phyloP scores from a whole-genome alignment of 2,888 invertebrate genomes.

The Molanna angustata region DNA sequence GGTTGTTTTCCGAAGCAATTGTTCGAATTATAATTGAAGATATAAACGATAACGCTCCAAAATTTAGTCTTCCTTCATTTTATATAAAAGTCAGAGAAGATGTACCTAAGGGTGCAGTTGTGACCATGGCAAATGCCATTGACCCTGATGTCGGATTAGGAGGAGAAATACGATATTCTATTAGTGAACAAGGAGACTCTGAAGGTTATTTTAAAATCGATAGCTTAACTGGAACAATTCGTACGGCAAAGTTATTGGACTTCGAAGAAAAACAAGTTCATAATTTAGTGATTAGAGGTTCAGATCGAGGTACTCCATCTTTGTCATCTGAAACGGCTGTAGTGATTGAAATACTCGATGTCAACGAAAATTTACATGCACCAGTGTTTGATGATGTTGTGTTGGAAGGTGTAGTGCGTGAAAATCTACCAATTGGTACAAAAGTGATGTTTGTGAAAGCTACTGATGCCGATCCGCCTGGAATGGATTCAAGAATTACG shows the following conservation, averaged over 20 bases:
- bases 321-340: slow-evolving; percentile 77
- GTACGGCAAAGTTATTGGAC: slow-evolving; percentile 75
- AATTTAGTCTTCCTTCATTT: slow-evolving; percentile 73
- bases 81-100: slow-evolving; percentile 86
- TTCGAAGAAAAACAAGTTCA: slow-evolving; percentile 89
- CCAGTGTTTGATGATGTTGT: slow-evolving; percentile 83
- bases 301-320: slow-evolving; percentile 81
- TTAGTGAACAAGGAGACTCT: slow-evolving; percentile 64
- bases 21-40: slow-evolving; percentile 82
- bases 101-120: slow-evolving; percentile 81
- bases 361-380: slow-evolving; percentile 87
- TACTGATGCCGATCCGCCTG: slow-evolving; percentile 74
- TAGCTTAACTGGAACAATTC: slow-evolving; percentile 78
- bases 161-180: slow-evolving; percentile 74
- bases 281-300: slow-evolving; percentile 80
- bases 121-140: slow-evolving; percentile 74
- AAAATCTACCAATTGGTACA: slow-evolving; percentile 77
- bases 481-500: slow-evolving; percentile 76
- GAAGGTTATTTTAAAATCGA: slow-evolving; percentile 81
- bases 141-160: slow-evolving; percentile 85
- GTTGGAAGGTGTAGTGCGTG: slow-evolving; percentile 68
- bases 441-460: slow-evolving; percentile 77
- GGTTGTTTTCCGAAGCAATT: slow-evolving; percentile 76
- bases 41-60: slow-evolving; percentile 86
- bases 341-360: slow-evolving; percentile 85